Evolutionary conservation across 2,888 invertebrate genomes (phyloP).

Genomic region (Catocala fraxini): DNA sequence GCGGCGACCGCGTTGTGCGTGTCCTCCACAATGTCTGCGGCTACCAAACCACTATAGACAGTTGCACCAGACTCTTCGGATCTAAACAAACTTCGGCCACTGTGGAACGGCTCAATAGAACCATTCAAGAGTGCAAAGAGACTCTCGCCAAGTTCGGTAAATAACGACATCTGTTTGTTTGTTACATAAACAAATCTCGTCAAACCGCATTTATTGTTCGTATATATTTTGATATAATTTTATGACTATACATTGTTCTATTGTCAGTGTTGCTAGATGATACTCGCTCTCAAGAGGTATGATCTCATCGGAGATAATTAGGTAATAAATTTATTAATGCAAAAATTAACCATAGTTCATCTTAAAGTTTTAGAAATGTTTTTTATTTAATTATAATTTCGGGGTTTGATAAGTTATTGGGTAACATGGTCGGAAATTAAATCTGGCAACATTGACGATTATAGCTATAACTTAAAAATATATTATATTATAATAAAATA

Average conservation of each 20-base stretch:
- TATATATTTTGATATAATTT: constrained; percentile 35
- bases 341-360: not conserved
- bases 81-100: constrained; percentile 91
- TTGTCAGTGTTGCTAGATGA: constrained; percentile 50
- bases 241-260: constrained; percentile 28
- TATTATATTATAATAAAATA: constrained; percentile 21
- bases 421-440: not conserved
- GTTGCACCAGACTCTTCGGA: constrained; percentile 79
- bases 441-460: constrained; percentile 49
- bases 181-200: constrained; percentile 33
- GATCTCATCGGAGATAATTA: constrained; percentile 12
- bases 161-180: constrained; percentile 44
- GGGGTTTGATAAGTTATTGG: too few relatives aligned
- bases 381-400: not conserved
- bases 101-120: constrained; percentile 91
- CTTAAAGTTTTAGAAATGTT: not conserved
- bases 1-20: constrained; percentile 92
- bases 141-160: constrained; percentile 77
- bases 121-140: constrained; percentile 88
- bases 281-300: constrained; percentile 1
- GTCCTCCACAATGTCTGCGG: constrained; percentile 92
- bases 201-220: constrained; percentile 48
- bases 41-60: constrained; percentile 73
- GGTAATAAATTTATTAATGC: not conserved
- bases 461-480: constrained; percentile 6